Evolutionary conservation across 2,113 vertebrate species (phyloP).

Genomic region (Anguilla rostrata): DNA sequence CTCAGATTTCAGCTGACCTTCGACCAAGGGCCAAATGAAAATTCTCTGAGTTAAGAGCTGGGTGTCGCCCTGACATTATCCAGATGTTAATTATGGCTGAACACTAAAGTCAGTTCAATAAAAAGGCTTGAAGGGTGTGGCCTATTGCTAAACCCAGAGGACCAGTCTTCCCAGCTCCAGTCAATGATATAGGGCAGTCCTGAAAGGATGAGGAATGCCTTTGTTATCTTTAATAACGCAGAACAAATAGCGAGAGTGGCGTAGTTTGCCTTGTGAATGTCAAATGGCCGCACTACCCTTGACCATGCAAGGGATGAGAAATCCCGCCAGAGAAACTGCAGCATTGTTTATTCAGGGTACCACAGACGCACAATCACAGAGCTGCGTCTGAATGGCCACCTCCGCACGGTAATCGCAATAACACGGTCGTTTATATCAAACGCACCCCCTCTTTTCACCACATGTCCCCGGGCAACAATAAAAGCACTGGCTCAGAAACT

Average conservation of each 20-base stretch:
- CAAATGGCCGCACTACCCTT: not conserved
- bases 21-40: not conserved
- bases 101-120: not conserved
- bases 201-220: conserved; percentile 20
- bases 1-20: conserved; percentile 6
- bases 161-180: not conserved
- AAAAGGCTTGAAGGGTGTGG: not conserved
- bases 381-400: not conserved
- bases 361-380: not conserved
- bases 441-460: not conserved
- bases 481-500: conserved; percentile 3
- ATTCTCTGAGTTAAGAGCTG: not conserved
- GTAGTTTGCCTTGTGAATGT: not conserved
- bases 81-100: conserved; percentile 5
- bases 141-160: not conserved
- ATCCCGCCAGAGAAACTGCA: not conserved
- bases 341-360: conserved; percentile 1
- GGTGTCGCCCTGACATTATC: not conserved
- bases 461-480: conserved; percentile 1
- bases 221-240: conserved; percentile 12
- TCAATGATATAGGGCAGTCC: not conserved
- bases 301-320: conserved; percentile 4
- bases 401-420: not conserved
- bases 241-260: not conserved
- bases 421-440: not conserved